Conservation (phyloP, 2,113 vertebrate species). For the Ailurus styani region DNA sequence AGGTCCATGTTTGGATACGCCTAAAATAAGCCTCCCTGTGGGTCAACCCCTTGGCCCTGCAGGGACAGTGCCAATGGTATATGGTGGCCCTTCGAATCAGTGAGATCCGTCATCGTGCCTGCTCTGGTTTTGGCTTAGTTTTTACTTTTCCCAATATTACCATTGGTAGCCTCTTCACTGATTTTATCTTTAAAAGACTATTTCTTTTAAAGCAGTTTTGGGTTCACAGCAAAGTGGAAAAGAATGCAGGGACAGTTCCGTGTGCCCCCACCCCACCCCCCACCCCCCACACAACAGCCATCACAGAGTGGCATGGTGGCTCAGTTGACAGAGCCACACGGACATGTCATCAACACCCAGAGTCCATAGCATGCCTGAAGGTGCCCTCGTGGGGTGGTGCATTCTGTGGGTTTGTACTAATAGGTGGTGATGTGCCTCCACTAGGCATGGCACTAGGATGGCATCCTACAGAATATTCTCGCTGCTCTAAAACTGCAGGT, state of each 20-base stretch:
- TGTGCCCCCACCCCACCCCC: not conserved
- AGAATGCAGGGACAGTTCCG: not conserved
- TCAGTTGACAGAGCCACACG: accelerated
- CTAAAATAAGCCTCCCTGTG: not conserved
- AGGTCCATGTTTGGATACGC: not conserved
- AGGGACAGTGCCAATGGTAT: accelerated
- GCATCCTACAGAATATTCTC: accelerated
- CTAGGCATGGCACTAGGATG: too few relatives aligned
- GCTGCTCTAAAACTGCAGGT: not conserved
- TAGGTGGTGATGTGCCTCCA: accelerated
- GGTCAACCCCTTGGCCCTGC: not conserved
- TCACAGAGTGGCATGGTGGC: not conserved
- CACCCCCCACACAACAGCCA: accelerated
- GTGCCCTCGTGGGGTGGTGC: not conserved
- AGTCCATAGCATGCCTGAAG: accelerated
- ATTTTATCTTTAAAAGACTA: not conserved
- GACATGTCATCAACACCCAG: accelerated
- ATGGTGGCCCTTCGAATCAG: not conserved
- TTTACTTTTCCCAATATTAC: not conserved
- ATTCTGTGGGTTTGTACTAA: not conserved
- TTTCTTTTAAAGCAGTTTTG: not conserved
- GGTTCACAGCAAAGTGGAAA: not conserved
- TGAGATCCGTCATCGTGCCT: not conserved
- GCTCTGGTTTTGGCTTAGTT: not conserved
- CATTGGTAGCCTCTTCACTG: not conserved